Base-by-base conservation (phyloP, 2,888 invertebrate species). In the Drosophila borealis region DNA sequence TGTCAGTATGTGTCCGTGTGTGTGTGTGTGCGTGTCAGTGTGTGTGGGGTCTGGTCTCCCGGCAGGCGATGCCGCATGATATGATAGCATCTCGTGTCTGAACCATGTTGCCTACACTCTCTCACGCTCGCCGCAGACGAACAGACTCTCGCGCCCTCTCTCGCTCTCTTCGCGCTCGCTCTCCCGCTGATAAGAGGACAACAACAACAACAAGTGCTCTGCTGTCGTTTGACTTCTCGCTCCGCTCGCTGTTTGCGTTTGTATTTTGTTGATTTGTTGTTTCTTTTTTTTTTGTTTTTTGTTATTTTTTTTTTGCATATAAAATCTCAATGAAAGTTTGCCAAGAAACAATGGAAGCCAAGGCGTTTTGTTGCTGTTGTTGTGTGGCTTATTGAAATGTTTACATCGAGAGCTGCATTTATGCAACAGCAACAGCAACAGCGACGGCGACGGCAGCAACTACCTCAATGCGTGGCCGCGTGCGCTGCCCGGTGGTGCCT, bases 321-420 rank as follows among this genome's bases (percentile, higher is more conserved):
- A 86, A 79, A 83, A 83, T 56, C 83, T 84, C 83, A 84, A 84
- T 84, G 83, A 86, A 84, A 86, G 81, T 84, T 84, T 86, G 74
- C 81, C 69, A 70, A 81, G 70, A 72, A 77, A 71, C 81, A 83
- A 81, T 71, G 79, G 54, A 64, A 51, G 65, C 70, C 83, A 86
- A 83, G 83, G 87, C 83, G 57, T 66, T 71, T 69, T 74, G 61
- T 66, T 77, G 77, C 39, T 69, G 55, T 72, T 76, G 72, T 77
- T 73, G 67, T 63, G 68, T 67, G 75, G 60, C 78, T 75, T 68
- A 80, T 75, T 80, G 74, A 78, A 78, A 73, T 78, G 79, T 83
- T 83, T 83, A 83, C 83, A 71, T 70, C 48, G 63, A 60, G 62
- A 42, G 66, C 36, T 63, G 71, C 70, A 60, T 74, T 74, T 74